Conservation (phyloP, 1,140 invertebrate genomes). For the Neodiprion virginianus region DNA sequence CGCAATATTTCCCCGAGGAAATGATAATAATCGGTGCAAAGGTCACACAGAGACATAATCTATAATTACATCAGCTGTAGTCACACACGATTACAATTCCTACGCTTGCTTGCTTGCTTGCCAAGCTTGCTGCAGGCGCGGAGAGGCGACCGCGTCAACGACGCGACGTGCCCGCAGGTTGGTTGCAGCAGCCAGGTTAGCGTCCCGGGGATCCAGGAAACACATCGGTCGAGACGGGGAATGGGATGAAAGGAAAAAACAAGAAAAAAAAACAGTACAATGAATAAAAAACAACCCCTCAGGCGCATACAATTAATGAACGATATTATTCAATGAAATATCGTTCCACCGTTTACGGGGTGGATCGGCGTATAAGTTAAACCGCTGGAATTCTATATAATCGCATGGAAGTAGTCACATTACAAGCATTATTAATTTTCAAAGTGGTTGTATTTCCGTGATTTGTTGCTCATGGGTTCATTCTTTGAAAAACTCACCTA, state of each 20-base stretch:
- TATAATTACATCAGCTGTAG: conserved; percentile 55
- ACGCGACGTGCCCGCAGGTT: conserved; percentile 20
- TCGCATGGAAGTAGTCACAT: too few species aligned
- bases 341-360: too few species aligned
- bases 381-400: too few species aligned
- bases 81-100: conserved; percentile 26
- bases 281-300: too few species aligned
- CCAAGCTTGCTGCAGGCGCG: conserved; percentile 14
- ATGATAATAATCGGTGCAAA: conserved; percentile 47
- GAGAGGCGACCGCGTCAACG: conserved; percentile 21
- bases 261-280: too few species aligned
- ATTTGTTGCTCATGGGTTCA: too few species aligned
- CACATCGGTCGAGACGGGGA: conserved; percentile 29
- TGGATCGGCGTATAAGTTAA: too few species aligned
- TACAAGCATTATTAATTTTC: too few species aligned
- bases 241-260: conserved; percentile 14
- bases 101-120: neutral
- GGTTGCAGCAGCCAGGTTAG: conserved; percentile 25
- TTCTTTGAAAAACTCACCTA: too few species aligned
- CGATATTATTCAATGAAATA: too few species aligned
- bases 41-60: conserved; percentile 56
- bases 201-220: neutral
- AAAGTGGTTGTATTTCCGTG: too few species aligned
- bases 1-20: conserved; percentile 37
- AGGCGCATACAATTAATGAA: too few species aligned